Base-by-base conservation (phyloP, 2,888 invertebrate genomes). In the Spilosoma lubricipeda region DNA sequence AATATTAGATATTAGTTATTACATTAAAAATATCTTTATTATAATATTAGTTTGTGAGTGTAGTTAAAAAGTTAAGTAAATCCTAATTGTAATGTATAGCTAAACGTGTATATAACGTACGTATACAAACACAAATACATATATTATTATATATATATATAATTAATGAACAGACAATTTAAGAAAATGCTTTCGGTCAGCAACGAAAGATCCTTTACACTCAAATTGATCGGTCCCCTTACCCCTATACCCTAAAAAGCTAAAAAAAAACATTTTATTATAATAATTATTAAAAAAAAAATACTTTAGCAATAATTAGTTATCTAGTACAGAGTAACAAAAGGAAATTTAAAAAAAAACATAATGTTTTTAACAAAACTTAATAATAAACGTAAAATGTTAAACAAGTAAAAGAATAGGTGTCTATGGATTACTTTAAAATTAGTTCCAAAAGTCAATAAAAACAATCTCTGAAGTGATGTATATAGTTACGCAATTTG, bases 1-100 rank as follows among this genome's bases (percentile, higher is more conserved):
- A 59, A 67, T 45, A 71, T 45, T 71, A 71, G 72, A 67, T 70
- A 59, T 66, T 72, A 72, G 72, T 72, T 66, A 72, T 74, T 30
- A 63, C 48, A 52, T 48, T 56, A 66, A 52, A 70, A 71, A 56
- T 67, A 67, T 64, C 68, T 73, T 69, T 39, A 74, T 68, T 75
- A 75, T 76, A 71, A 74, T 75, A 72, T 74, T 77, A 71, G 65
- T 56, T 52, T 67, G 59, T 56, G 63, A 11, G 27, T 42, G 45
- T 69, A 72, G 59, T 13, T 63, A 20, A 63, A 68, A 72, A 72
- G n/a, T 30, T 39, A 72, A 3, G 3, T 27, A 7, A 27, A 64
- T 48, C 39, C 23, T 63, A 30, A 52, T 39, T 39, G 27, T 36
- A 52, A 39, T 20, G 56, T 42, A 30, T 63, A 63, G 30, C 27